Evolutionary conservation across 2,113 vertebrate species (phyloP).

Genomic region (Sebastes schlegelii): DNA sequence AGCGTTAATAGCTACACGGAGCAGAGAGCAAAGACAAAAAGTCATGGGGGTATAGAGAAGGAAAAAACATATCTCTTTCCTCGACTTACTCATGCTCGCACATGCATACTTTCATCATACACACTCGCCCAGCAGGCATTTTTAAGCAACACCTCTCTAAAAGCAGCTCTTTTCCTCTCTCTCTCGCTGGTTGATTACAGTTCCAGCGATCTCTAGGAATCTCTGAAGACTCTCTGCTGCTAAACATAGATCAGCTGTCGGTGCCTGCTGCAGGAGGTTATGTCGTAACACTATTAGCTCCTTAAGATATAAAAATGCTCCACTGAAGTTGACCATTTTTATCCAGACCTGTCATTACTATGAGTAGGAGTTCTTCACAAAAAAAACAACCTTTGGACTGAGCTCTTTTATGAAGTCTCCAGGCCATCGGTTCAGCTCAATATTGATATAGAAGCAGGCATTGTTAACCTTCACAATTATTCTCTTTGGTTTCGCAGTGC

Average conservation of each 20-base stretch:
- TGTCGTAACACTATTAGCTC: not conserved
- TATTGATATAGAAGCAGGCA: slow-evolving; percentile 54
- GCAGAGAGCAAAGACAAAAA: slow-evolving; percentile 40
- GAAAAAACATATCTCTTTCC: not conserved
- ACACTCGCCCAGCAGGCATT: slow-evolving; percentile 41
- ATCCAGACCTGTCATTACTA: not conserved
- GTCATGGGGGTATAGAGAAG: slow-evolving; percentile 20
- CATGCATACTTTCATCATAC: slow-evolving; percentile 28
- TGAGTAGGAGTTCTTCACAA: slow-evolving; percentile 12
- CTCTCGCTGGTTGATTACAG: slow-evolving; percentile 1
- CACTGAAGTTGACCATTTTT: slow-evolving; percentile 13
- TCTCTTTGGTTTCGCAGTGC: slow-evolving; percentile 48
- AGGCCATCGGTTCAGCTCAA: slow-evolving; percentile 29
- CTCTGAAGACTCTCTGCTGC: slow-evolving; percentile 11
- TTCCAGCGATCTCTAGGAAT: slow-evolving; percentile 10
- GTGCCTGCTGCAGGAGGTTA: slow-evolving; percentile 8
- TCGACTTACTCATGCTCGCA: slow-evolving; percentile 30
- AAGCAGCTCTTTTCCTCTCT: slow-evolving; percentile 25
- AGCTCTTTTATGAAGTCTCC: slow-evolving; percentile 9
- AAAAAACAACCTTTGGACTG: not conserved
- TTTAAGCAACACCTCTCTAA: slow-evolving; percentile 38
- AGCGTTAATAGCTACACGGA: slow-evolving; percentile 30
- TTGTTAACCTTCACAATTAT: slow-evolving; percentile 69
- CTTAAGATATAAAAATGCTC: slow-evolving; percentile 17
- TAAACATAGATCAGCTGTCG: slow-evolving; percentile 9